These are phyloP conservation scores for Minunthozetes semirufus DNA, from an alignment of 2,888 invertebrate species.

Conservation along the genomic window DNA sequence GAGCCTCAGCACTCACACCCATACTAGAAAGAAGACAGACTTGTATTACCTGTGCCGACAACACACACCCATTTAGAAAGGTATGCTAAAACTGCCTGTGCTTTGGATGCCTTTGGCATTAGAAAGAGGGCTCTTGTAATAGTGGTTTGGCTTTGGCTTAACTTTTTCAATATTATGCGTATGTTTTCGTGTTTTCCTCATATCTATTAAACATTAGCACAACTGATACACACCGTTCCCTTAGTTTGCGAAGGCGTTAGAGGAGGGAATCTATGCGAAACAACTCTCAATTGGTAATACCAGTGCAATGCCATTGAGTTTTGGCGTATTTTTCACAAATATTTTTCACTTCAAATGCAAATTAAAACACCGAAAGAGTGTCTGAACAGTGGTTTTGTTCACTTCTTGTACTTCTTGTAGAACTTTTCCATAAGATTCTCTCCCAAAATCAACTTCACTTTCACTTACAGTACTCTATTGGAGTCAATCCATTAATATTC, in stretches of 20 bases:
- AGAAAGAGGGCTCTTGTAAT: background rate
- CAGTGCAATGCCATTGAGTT: background rate
- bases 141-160: background rate
- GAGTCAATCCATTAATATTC: too few species aligned
- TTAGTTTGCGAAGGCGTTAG: slow-evolving; percentile 18
- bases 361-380: too few species aligned
- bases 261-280: background rate
- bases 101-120: slow-evolving; percentile 3
- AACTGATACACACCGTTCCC: background rate
- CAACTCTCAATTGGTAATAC: background rate
- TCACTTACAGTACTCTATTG: too few species aligned
- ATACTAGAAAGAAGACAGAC: slow-evolving; percentile 9
- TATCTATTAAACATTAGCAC: background rate
- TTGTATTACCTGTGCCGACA: slow-evolving; percentile 30
- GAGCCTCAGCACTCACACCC: slow-evolving; percentile 13
- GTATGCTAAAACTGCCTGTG: background rate
- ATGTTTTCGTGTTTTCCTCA: slow-evolving; percentile 9
- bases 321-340: background rate
- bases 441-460: too few species aligned
- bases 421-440: too few species aligned
- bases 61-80: slow-evolving; percentile 29
- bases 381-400: too few species aligned
- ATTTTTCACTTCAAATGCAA: background rate
- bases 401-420: too few species aligned
- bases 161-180: background rate